Evolutionary conservation across 2,113 vertebrate genomes (phyloP), one percentile per base, ranked within the genome.

Genomic region (Oryzias curvinotus): DNA sequence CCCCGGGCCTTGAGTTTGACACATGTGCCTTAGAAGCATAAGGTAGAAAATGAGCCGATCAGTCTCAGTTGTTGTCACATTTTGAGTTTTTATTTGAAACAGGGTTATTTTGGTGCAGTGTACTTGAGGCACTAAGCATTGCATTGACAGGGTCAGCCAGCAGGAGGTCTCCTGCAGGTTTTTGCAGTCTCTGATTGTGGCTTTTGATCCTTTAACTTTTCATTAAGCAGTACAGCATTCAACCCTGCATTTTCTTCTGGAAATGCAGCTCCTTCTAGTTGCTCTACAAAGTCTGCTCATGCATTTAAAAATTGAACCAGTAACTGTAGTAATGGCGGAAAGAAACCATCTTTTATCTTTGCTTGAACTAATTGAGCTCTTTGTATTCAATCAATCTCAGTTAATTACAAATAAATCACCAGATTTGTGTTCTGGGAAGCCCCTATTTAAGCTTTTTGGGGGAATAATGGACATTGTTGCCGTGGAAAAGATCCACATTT

Each of bases 11-110:
- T n/a, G n/a, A n/a, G n/a, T n/a, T n/a, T n/a, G n/a, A n/a, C n/a
- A n/a, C n/a, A n/a, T n/a, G n/a, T n/a, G n/a, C n/a, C n/a, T n/a
- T n/a, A n/a, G n/a, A 46, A 56, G 61, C 71, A 26, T 5, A 77
- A 62, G 70, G 75, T 70, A 68, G 68, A 71, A 63, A 57, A 44
- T 36, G 19, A 74, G 57, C 59, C 53, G 44, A 66, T 72, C 54
- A 52, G 36, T 47, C 56, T 6, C 5, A 68, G 76, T 82, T 78
- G 75, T 62, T 56, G 62, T 71, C 75, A 73, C 80, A 83, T 85
- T 36, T 82, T 77, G 42, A 48, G 47, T 80, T 68, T 80, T 77
- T 78, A 68, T 77, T 82, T 82, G 19, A 78, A 58, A 52, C 67
- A 67, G 7, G 54, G 42, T 53, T 23, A 23, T 46, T 62, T 25